A percentile compares a stretch with the other conserved stretches of the same genome.
phyloP scores from a whole-genome alignment of 1,140 invertebrate species.

The Phthorimaea operculella region DNA sequence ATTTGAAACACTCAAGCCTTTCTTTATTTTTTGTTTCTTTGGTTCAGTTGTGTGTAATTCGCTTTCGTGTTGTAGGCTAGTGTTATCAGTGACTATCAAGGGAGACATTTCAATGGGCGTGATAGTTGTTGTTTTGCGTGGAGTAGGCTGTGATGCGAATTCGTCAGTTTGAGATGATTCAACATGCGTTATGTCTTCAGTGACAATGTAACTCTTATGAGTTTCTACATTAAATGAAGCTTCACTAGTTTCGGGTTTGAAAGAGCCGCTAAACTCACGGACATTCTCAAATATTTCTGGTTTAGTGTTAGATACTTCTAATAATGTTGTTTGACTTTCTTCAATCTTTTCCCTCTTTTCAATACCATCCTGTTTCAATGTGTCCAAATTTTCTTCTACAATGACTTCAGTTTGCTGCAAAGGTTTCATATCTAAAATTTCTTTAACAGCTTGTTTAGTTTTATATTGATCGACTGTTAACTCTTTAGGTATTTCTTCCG shows the following conservation, averaged over 20 bases:
- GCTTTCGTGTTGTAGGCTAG: conserved; percentile 40
- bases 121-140: conserved; percentile 26
- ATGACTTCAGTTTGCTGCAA: not conserved
- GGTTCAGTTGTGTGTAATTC: conserved; percentile 28
- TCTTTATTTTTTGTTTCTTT: conserved; percentile 26
- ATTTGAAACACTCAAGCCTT: conserved; percentile 27
- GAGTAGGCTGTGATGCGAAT: conserved; percentile 23
- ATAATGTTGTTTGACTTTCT: conserved; percentile 17
- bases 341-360: conserved; percentile 28
- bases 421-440: not conserved
- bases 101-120: conserved; percentile 29
- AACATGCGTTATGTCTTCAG: conserved; percentile 9
- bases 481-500: not conserved
- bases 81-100: conserved; percentile 43
- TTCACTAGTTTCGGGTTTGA: not conserved
- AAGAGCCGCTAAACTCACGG: not conserved
- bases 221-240: not conserved
- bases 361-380: not conserved
- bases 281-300: not conserved
- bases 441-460: not conserved
- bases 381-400: not conserved
- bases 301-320: not conserved
- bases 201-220: not conserved
- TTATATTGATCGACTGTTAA: not conserved
- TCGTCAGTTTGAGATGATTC: conserved; percentile 29